phyloP scores from a whole-genome alignment of 2,113 vertebrate genomes.

The Rutilus rutilus region DNA sequence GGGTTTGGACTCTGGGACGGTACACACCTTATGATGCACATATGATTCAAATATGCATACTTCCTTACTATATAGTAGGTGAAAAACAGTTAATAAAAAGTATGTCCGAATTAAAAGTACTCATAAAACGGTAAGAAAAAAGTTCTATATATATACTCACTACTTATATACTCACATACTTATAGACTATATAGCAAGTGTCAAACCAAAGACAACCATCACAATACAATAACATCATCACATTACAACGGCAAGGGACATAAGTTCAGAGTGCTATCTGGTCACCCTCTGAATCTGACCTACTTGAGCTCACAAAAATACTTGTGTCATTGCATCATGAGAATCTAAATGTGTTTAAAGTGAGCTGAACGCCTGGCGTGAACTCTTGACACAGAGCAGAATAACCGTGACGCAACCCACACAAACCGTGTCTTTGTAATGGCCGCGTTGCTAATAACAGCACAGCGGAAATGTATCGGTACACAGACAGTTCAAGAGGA shows the following conservation, averaged over 20 bases:
- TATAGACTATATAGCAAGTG: not conserved
- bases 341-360: slow-evolving; percentile 8
- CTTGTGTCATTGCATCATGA: slow-evolving; percentile 35
- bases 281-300: slow-evolving; percentile 36
- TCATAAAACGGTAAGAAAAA: no score
- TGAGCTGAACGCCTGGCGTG: slow-evolving; percentile 12
- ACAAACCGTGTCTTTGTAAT: not conserved
- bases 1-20: slow-evolving; percentile 29
- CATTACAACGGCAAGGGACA: not conserved
- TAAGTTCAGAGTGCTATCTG: slow-evolving; percentile 19
- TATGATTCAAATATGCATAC: no score
- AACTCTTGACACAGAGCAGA: slow-evolving; percentile 37
- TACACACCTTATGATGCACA: slow-evolving; percentile 41
- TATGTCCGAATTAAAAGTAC: no score
- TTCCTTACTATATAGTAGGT: no score
- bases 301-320: slow-evolving; percentile 51
- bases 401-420: slow-evolving; percentile 16
- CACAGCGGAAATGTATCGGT: not conserved
- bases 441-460: slow-evolving; percentile 29
- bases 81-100: no score
- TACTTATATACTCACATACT: no score
- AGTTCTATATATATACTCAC: no score
- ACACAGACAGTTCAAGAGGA: not conserved
- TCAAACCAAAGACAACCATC: slow-evolving; percentile 23
- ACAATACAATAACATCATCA: slow-evolving; percentile 35